Evolutionary conservation across 2,797 vertebrate genomes (phyloP).

Genomic region (Epinephelus malabaricus): DNA sequence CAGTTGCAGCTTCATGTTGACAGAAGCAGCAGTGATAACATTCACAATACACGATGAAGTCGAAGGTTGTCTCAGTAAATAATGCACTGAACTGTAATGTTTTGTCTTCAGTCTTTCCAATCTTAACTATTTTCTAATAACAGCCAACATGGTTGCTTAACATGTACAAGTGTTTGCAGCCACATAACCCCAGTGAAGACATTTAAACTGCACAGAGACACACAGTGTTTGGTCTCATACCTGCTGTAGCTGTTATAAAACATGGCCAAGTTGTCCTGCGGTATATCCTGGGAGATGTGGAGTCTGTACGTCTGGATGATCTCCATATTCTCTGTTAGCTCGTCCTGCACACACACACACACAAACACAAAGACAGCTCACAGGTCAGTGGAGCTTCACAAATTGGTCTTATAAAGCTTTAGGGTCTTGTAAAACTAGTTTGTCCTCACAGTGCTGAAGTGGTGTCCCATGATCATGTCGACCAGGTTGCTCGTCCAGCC

Average conservation of each 20-base stretch:
- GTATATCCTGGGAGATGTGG: slow-evolving; percentile 95
- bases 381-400: background rate
- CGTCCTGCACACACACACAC: slow-evolving; percentile 85
- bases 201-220: no score
- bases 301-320: slow-evolving; percentile 94
- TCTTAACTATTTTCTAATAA: no score
- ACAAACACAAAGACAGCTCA: background rate
- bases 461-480: slow-evolving; percentile 94
- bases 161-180: no score
- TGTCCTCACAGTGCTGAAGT: slow-evolving; percentile 93
- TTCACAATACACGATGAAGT: no score
- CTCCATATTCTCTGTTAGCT: slow-evolving; percentile 93
- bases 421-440: background rate
- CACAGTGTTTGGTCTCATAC: no score
- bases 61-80: no score
- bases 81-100: no score
- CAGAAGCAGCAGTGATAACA: background rate
- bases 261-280: slow-evolving; percentile 93
- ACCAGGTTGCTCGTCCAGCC: slow-evolving; percentile 95
- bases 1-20: background rate
- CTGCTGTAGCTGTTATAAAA: slow-evolving; percentile 94
- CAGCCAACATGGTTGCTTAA: no score
- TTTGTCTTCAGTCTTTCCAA: no score
- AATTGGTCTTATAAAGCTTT: fast-evolving
- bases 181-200: no score